phyloP scores from a whole-genome alignment of 2,113 vertebrate genomes.

The Speoplatyrhinus poulsoni region DNA sequence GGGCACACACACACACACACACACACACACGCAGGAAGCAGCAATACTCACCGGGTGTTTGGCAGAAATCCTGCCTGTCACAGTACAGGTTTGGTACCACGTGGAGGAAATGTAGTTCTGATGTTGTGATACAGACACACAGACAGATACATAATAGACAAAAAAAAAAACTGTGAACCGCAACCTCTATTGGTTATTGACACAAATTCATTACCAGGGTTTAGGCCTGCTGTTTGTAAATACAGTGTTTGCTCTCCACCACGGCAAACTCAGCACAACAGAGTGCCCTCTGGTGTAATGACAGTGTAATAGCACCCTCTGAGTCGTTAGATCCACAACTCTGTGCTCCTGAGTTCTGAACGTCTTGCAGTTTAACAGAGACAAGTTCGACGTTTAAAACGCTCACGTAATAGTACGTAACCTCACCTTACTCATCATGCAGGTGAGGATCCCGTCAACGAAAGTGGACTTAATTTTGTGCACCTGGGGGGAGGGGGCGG shows the following conservation, averaged over 20 bases:
- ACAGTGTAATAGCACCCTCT: not conserved
- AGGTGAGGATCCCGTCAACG: slow-evolving; percentile 83
- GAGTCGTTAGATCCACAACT: too few relatives aligned
- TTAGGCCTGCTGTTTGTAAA: too few relatives aligned
- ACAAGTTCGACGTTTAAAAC: not conserved
- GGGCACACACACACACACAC: not conserved
- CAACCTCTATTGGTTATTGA: not conserved
- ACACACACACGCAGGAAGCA: not conserved
- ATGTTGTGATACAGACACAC: not conserved
- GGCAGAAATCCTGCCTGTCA: slow-evolving; percentile 87
- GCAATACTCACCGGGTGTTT: slow-evolving; percentile 85
- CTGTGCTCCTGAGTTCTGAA: too few relatives aligned
- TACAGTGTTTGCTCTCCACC: too few relatives aligned
- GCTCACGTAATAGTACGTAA: not conserved
- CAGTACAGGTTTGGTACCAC: slow-evolving; percentile 83
- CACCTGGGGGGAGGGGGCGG: slow-evolving; percentile 68
- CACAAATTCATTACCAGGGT: too few relatives aligned
- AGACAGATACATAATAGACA: not conserved
- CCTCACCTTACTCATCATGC: slow-evolving; percentile 82
- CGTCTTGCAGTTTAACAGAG: not conserved
- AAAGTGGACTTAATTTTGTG: slow-evolving; percentile 93
- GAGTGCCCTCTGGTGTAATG: slow-evolving; percentile 1
- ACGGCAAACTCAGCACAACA: too few relatives aligned
- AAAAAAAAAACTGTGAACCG: not conserved
- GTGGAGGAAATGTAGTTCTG: slow-evolving; percentile 73